phyloP scores from a whole-genome alignment of 2,797 vertebrate genomes.

The Acanthiza pusilla region DNA sequence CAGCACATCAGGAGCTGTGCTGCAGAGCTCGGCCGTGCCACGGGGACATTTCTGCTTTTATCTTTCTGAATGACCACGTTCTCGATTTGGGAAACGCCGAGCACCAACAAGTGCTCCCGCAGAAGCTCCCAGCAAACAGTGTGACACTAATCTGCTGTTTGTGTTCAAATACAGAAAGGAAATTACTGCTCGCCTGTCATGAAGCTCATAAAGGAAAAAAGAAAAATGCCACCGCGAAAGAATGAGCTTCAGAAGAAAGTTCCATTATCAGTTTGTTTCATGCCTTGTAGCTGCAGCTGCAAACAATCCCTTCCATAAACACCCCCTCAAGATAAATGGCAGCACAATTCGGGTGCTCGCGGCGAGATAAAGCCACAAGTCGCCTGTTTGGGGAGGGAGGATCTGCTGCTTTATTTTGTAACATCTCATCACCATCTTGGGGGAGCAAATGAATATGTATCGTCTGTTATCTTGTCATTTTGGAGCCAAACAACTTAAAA shows the following conservation, averaged over 20 bases:
- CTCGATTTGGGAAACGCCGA: background rate
- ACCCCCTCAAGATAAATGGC: slow-evolving; percentile 5
- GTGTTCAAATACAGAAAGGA: slow-evolving; percentile 40
- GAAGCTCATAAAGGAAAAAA: slow-evolving; percentile 26
- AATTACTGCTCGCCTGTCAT: slow-evolving; percentile 33
- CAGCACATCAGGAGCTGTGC: background rate
- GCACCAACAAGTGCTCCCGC: background rate
- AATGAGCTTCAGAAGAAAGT: slow-evolving; percentile 3
- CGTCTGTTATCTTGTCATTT: slow-evolving; percentile 46
- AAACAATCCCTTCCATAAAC: background rate
- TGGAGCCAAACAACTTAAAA: slow-evolving; percentile 49
- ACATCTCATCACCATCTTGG: slow-evolving; percentile 42
- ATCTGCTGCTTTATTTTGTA: slow-evolving; percentile 21
- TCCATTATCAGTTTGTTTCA: slow-evolving; percentile 1
- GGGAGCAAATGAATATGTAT: slow-evolving; percentile 43
- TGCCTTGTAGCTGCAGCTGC: slow-evolving; percentile 19
- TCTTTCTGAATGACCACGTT: background rate
- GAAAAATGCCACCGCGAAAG: slow-evolving; percentile 11
- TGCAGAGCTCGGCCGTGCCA: background rate
- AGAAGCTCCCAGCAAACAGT: slow-evolving; percentile 4
- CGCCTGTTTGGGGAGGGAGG: background rate
- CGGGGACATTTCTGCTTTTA: background rate
- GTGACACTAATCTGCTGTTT: slow-evolving; percentile 41
- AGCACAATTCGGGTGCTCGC: background rate
- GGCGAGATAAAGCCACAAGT: background rate